Evolutionary conservation across 2,797 vertebrate genomes (phyloP).

Genomic region (Peromyscus attwateri): DNA sequence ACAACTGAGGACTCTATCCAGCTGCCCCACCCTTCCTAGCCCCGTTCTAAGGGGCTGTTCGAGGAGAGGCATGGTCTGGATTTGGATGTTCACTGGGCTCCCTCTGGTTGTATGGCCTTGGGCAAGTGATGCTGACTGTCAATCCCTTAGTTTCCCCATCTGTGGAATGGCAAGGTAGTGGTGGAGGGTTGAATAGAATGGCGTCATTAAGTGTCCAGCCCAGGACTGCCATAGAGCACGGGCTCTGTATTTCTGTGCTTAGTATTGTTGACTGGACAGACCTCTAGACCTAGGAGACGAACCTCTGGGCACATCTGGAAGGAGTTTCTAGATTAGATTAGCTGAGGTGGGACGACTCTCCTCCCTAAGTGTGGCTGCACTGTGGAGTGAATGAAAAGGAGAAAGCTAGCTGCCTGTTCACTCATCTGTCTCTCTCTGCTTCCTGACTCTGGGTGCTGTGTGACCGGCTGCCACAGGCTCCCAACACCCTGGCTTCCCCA

Average conservation of each 20-base stretch:
- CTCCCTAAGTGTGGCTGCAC: neutral
- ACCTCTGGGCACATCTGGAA: neutral
- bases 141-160: neutral
- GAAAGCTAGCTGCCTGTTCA: neutral
- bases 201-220: no score
- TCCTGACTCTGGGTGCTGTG: neutral
- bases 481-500: neutral
- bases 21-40: accelerated
- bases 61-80: no score
- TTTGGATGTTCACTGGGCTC: accelerated
- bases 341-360: neutral
- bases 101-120: neutral
- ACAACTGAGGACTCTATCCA: neutral
- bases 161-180: neutral
- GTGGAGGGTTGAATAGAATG: accelerated
- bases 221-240: accelerated
- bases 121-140: neutral
- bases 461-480: neutral
- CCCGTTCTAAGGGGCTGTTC: no score
- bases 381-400: neutral
- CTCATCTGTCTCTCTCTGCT: neutral
- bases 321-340: neutral
- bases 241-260: neutral
- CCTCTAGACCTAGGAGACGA: neutral
- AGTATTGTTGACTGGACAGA: neutral